Conservation (phyloP, 2,888 invertebrate species). For the Cheiracanthium punctorium region DNA sequence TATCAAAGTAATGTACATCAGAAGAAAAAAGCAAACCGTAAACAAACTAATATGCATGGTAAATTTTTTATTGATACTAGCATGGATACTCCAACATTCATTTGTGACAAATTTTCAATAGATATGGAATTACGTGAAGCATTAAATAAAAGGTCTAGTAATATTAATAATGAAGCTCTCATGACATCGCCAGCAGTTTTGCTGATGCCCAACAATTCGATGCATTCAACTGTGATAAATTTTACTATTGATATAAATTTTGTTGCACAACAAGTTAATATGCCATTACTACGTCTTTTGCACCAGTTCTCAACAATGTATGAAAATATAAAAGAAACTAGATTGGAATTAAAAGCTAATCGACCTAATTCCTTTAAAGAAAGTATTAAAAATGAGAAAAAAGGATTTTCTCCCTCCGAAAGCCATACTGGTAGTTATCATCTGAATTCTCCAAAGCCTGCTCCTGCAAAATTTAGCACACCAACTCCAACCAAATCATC, state of each 20-base stretch:
- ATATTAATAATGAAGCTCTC: constrained; percentile 83
- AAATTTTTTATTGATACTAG: constrained; percentile 80
- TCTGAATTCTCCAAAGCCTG: constrained; percentile 58
- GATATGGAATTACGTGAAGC: constrained; percentile 92
- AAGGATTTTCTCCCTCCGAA: constrained; percentile 63
- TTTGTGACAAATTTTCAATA: constrained; percentile 92
- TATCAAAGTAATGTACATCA: constrained; percentile 76
- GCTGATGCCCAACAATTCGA: constrained; percentile 78
- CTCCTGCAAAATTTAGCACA: constrained; percentile 52
- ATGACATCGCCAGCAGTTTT: constrained; percentile 84
- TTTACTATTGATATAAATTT: constrained; percentile 91
- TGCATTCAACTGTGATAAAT: constrained; percentile 88
- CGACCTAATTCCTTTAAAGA: constrained; percentile 74
- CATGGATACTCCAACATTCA: constrained; percentile 89
- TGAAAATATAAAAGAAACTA: constrained; percentile 96
- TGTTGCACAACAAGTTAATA: constrained; percentile 96
- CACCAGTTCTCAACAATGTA: constrained; percentile 99
- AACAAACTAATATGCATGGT: constrained; percentile 70
- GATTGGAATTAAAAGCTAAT: constrained; percentile 89
- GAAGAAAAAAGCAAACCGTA: constrained; percentile 74
- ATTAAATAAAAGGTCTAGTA: constrained; percentile 81
- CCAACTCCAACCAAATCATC: constrained; percentile 66
- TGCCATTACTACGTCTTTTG: constrained; percentile 92
- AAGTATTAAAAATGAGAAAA: constrained; percentile 65
- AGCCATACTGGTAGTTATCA: constrained; percentile 68